Conservation (phyloP, 2,113 vertebrate genomes). For the Plestiodon gilberti region DNA sequence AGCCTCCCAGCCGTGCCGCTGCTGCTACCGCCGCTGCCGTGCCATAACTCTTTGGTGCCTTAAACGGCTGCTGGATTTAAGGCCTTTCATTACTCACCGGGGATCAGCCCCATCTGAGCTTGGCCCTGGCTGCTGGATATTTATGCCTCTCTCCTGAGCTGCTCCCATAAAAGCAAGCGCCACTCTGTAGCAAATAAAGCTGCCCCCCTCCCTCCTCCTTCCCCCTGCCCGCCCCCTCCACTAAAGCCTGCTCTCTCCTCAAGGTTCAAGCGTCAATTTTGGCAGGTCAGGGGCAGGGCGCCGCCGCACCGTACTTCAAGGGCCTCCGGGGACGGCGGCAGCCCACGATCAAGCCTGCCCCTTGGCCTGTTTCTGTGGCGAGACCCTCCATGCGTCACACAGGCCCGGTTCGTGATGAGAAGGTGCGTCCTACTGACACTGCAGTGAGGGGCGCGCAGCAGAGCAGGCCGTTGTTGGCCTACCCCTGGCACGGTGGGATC, state of each 20-base stretch:
- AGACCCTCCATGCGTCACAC: too few relatives aligned
- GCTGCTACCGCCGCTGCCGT: background rate
- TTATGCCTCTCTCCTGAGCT: constrained; percentile 42
- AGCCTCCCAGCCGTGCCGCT: background rate
- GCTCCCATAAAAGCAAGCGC: background rate
- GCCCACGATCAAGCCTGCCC: background rate
- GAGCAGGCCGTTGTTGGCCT: background rate
- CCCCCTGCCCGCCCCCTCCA: background rate
- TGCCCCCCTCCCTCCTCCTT: background rate
- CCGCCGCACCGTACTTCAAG: background rate
- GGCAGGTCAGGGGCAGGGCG: background rate
- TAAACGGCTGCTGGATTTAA: constrained; percentile 53
- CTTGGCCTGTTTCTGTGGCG: background rate
- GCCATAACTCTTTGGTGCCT: constrained; percentile 51
- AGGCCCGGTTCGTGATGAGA: accelerated
- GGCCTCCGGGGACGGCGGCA: background rate
- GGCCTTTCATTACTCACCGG: constrained; percentile 48
- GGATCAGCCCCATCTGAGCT: constrained; percentile 41
- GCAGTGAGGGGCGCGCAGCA: background rate
- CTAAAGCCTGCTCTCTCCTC: background rate
- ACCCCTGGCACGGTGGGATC: background rate
- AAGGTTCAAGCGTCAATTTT: background rate
- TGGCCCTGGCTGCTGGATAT: constrained; percentile 30
- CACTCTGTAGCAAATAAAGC: background rate
- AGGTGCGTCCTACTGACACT: too few relatives aligned